These are phyloP conservation scores for Beroe ovata DNA, from an alignment of 37 sponge, comb jelly and placozoan species.

Conservation along the genomic window DNA sequence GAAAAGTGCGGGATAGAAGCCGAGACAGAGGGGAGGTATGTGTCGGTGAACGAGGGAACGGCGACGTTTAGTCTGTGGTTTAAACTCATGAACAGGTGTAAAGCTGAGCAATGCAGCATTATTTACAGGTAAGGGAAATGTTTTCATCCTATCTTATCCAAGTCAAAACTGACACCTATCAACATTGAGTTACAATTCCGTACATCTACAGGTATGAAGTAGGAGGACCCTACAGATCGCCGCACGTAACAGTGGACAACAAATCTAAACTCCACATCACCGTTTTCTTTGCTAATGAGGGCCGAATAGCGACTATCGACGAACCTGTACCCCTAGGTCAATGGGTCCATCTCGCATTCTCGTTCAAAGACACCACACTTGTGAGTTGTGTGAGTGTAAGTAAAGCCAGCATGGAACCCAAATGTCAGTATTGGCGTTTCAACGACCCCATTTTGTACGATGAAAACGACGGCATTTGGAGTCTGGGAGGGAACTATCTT, in stretches of 20 bases:
- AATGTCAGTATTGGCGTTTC: constrained; percentile 47
- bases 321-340: constrained; percentile 1
- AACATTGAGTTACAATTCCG: too few species aligned
- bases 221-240: neutral
- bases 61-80: constrained; percentile 41
- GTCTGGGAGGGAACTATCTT: constrained; percentile 21
- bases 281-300: constrained; percentile 23
- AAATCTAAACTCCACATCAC: constrained; percentile 19
- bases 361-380: neutral
- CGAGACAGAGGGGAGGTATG: neutral
- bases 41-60: neutral
- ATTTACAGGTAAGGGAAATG: constrained; percentile 32
- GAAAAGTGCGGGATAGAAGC: constrained; percentile 13
- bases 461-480: constrained; percentile 60
- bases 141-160: too few species aligned
- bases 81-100: constrained; percentile 20
- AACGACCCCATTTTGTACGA: constrained; percentile 9
- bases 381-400: neutral
- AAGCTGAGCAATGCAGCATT: constrained; percentile 6
- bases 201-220: constrained; percentile 23
- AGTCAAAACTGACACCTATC: too few species aligned
- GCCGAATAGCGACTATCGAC: constrained; percentile 39
- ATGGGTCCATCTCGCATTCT: constrained; percentile 34
- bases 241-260: constrained; percentile 6
- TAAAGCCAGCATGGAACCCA: constrained; percentile 2